Percentiles rank a stretch among this genome's conserved stretches.
Conservation (phyloP, 2,113 vertebrate species). For the Danio rerio region GRCz12tu NC_133180.1:34759001-34759500, state of each 20-base stretch:
- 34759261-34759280: background rate
- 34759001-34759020: slow-evolving; percentile 5
- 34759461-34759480: no score
- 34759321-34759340: background rate
- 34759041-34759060: slow-evolving; percentile 27
- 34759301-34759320: background rate
- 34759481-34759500: no score
- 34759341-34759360: background rate
- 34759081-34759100: background rate
- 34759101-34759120: slow-evolving; percentile 18
- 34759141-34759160: background rate
- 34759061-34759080: slow-evolving; percentile 17
- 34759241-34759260: background rate
- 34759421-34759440: background rate
- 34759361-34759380: background rate
- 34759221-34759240: background rate
- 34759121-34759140: background rate
- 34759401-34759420: background rate
- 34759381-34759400: background rate
- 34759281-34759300: background rate
- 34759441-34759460: background rate
- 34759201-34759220: background rate
- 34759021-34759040: slow-evolving; percentile 22
- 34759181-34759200: background rate
- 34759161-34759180: background rate